phyloP scores from a whole-genome alignment of 2,113 vertebrate species.

The Chunga burmeisteri region DNA sequence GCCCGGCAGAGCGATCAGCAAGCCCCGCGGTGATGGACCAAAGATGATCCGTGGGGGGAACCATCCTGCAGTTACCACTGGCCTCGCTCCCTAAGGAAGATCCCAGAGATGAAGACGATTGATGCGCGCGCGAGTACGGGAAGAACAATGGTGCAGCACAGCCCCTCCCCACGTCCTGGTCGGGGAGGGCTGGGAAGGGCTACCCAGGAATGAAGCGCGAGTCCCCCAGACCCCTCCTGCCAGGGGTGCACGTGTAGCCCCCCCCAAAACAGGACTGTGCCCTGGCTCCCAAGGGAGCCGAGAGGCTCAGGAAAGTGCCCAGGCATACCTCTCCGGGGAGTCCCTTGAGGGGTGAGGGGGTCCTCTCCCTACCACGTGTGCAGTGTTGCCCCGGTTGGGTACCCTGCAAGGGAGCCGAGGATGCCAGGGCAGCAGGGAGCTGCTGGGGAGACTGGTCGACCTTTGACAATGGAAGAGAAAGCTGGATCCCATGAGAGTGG shows the following conservation, averaged over 20 bases:
- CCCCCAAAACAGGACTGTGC: neutral
- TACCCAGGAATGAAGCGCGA: neutral
- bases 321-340: neutral
- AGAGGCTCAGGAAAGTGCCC: neutral
- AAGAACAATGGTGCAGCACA: conserved; percentile 36
- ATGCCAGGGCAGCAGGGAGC: neutral
- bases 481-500: conserved; percentile 62
- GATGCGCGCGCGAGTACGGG: neutral
- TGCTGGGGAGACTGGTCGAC: neutral
- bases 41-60: neutral
- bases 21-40: neutral
- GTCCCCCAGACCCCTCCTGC: neutral
- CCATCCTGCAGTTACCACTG: neutral
- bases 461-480: conserved; percentile 70
- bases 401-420: neutral
- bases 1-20: neutral
- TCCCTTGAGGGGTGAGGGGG: neutral
- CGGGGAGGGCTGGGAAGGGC: neutral
- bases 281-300: neutral
- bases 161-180: neutral
- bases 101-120: conserved; percentile 28
- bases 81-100: conserved; percentile 20
- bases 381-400: neutral
- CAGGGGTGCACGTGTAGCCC: neutral
- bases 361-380: neutral